phyloP scores from a whole-genome alignment of 2,113 vertebrate species.

The human (Homo sapiens) region GRCh38 chr4:98864001-98864500 shows the following conservation, averaged over 20 bases:
- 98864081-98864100: background rate
- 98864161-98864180: no score
- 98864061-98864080: conserved; percentile 14
- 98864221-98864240: no score
- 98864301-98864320: background rate
- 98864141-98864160: no score
- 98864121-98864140: no score
- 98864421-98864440: background rate
- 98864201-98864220: no score
- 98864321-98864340: background rate
- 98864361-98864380: conserved; percentile 15
- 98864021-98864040: background rate
- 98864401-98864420: background rate
- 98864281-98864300: background rate
- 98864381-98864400: background rate
- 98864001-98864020: background rate
- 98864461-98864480: background rate
- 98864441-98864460: background rate
- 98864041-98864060: conserved; percentile 30
- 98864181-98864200: no score
- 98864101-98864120: background rate
- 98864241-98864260: no score
- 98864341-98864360: background rate
- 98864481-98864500: background rate
- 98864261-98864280: background rate